Evolutionary conservation across 2,888 invertebrate species (phyloP).

Genomic region (Synanthedon tipuliformis): DNA sequence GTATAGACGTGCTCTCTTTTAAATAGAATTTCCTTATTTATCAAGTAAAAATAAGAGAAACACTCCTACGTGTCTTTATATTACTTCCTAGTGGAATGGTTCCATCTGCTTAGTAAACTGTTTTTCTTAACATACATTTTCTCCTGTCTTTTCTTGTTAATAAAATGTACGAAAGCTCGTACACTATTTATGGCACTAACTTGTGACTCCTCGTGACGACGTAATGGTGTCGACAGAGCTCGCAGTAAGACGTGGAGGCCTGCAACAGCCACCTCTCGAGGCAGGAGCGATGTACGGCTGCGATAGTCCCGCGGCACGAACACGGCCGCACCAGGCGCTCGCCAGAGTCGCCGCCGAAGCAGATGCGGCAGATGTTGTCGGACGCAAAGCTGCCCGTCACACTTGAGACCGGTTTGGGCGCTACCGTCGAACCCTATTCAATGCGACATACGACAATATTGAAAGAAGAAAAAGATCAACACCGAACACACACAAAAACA

Average conservation of each 20-base stretch:
- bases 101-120: no score
- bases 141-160: no score
- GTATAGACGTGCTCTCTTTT: no score
- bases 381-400: slow-evolving; percentile 32
- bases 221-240: slow-evolving; percentile 59
- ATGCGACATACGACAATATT: no score
- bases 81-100: no score
- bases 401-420: slow-evolving; percentile 35
- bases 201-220: slow-evolving; percentile 56
- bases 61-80: no score
- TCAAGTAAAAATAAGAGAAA: no score
- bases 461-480: no score
- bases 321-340: slow-evolving; percentile 62
- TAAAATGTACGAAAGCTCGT: no score
- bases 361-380: slow-evolving; percentile 60
- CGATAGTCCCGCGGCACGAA: slow-evolving; percentile 59
- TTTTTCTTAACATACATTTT: no score
- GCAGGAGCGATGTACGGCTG: slow-evolving; percentile 58
- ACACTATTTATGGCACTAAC: slow-evolving; percentile 23
- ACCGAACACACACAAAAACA: no score
- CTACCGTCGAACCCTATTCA: background rate
- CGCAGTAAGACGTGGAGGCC: slow-evolving; percentile 60
- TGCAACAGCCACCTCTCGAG: slow-evolving; percentile 64
- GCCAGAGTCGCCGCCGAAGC: slow-evolving; percentile 58
- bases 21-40: no score